A percentile compares a stretch with the other conserved stretches of the same genome.
Evolutionary conservation across 2,888 invertebrate species (phyloP).

Genomic region (Phalera bucephala): DNA sequence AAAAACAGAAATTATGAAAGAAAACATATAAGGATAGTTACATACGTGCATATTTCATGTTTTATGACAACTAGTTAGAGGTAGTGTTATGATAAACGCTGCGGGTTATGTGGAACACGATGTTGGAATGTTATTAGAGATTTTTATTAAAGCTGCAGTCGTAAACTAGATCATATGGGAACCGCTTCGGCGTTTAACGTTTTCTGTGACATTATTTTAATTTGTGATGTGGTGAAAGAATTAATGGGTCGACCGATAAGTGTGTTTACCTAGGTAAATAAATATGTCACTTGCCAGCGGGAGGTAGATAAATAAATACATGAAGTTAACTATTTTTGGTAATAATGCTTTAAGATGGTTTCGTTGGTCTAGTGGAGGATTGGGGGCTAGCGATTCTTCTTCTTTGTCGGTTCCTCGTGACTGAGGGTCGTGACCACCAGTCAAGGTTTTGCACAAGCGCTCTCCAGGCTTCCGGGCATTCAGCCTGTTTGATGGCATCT

Average conservation of each 20-base stretch:
- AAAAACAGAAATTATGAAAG: conserved; percentile 45
- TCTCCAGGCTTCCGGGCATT: too few relatives aligned
- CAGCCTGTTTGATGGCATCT: too few relatives aligned
- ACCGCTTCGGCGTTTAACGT: conserved; percentile 44
- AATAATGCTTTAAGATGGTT: too few relatives aligned
- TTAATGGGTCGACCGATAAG: conserved; percentile 28
- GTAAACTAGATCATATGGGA: conserved; percentile 62
- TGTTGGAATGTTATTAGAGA: conserved; percentile 70
- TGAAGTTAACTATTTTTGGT: too few relatives aligned
- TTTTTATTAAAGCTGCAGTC: conserved; percentile 68
- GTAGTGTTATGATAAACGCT: conserved; percentile 58
- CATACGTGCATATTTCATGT: too few relatives aligned
- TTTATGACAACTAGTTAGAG: conserved; percentile 51
- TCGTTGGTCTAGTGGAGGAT: too few relatives aligned
- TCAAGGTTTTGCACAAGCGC: too few relatives aligned
- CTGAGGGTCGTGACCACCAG: too few relatives aligned
- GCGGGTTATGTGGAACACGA: conserved; percentile 53
- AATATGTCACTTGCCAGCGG: not conserved
- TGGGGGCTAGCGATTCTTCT: too few relatives aligned
- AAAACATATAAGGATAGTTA: conserved; percentile 48
- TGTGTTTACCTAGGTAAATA: conserved; percentile 19
- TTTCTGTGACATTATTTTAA: conserved; percentile 50
- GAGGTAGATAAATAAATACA: too few relatives aligned
- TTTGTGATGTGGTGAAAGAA: conserved; percentile 51
- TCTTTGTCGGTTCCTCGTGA: too few relatives aligned